Evolutionary conservation across 1,140 invertebrate genomes (phyloP).

Genomic region (Drosophila funebris): DNA sequence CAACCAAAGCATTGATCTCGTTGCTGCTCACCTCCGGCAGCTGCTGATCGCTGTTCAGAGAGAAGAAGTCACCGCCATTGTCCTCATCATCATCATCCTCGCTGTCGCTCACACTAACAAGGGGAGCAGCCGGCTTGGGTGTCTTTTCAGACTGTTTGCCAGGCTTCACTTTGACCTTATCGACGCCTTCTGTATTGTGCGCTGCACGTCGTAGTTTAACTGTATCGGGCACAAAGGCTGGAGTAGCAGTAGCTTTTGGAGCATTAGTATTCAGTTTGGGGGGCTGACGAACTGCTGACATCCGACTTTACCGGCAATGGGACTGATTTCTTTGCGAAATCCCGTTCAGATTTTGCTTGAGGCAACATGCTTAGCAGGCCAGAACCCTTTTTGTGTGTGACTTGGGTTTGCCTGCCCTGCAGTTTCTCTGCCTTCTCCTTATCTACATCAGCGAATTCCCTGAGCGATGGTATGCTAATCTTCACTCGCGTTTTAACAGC

Average conservation of each 20-base stretch:
- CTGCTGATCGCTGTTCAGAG: constrained; percentile 83
- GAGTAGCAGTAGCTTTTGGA: not conserved
- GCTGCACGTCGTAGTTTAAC: constrained; percentile 71
- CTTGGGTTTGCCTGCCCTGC: constrained; percentile 54
- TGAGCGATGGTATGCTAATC: constrained; percentile 82
- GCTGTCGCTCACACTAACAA: constrained; percentile 82
- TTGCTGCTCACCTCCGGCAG: constrained; percentile 76
- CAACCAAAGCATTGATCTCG: constrained; percentile 74
- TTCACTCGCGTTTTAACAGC: constrained; percentile 67
- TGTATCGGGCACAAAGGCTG: constrained; percentile 72
- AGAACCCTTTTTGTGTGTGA: constrained; percentile 66
- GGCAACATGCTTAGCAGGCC: constrained; percentile 85
- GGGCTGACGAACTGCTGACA: not conserved
- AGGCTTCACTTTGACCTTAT: constrained; percentile 30
- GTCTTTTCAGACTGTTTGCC: constrained; percentile 23
- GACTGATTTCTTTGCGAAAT: constrained; percentile 63
- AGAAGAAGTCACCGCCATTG: constrained; percentile 84
- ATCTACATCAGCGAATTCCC: constrained; percentile 85
- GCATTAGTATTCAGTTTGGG: not conserved
- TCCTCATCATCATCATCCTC: constrained; percentile 77
- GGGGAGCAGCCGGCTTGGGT: not conserved
- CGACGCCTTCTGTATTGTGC: constrained; percentile 71
- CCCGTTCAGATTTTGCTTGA: constrained; percentile 84
- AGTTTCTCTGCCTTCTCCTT: constrained; percentile 79
- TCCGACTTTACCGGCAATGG: not conserved